Conservation (phyloP, 1,140 invertebrate species). For the Brachionus rubens region DNA sequence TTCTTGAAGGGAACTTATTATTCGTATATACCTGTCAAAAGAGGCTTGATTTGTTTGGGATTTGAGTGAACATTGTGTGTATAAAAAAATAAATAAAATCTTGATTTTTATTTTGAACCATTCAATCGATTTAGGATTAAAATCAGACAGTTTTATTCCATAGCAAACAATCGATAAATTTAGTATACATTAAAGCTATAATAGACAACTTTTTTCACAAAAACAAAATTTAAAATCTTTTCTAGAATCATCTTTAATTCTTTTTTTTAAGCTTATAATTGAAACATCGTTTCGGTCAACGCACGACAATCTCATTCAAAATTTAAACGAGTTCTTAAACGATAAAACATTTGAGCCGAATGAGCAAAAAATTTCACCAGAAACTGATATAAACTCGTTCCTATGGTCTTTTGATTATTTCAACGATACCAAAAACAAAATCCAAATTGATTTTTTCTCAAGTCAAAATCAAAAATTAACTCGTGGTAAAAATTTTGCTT, state of each 20-base stretch:
- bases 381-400: slow-evolving; percentile 10
- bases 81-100: too few species aligned
- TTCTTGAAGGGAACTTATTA: too few species aligned
- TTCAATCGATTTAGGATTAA: too few species aligned
- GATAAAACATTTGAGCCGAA: not conserved
- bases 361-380: not conserved
- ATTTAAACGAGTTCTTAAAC: not conserved
- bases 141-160: too few species aligned
- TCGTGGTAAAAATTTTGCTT: not conserved
- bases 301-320: slow-evolving; percentile 6
- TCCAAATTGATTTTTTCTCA: not conserved
- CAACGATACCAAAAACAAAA: not conserved
- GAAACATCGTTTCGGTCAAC: slow-evolving; percentile 12
- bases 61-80: too few species aligned
- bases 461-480: not conserved
- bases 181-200: too few species aligned
- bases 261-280: slow-evolving; percentile 20
- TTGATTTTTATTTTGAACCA: too few species aligned
- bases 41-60: too few species aligned
- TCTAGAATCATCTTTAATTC: not conserved
- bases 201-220: too few species aligned
- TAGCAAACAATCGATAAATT: too few species aligned
- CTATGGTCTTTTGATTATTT: not conserved
- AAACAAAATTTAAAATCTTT: not conserved
- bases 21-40: too few species aligned